These are phyloP conservation scores for Channa maculata DNA, from an alignment of 2,113 vertebrate genomes.

Conservation along the genomic window DNA sequence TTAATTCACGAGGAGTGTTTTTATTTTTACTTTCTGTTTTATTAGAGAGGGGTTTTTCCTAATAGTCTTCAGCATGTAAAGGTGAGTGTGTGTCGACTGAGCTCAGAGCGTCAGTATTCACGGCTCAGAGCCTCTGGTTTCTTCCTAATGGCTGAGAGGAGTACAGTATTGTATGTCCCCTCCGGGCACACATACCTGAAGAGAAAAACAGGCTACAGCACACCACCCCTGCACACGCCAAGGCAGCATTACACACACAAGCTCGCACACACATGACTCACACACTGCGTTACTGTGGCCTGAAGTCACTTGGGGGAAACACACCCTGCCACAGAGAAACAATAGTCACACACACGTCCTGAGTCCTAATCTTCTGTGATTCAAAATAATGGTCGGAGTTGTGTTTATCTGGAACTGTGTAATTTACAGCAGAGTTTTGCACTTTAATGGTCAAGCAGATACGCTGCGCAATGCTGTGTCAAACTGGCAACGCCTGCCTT, in stretches of 20 bases:
- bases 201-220: conserved; percentile 79
- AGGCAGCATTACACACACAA: conserved; percentile 62
- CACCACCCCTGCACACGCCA: conserved; percentile 81
- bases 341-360: conserved; percentile 44
- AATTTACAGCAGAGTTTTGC: conserved; percentile 50
- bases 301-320: conserved; percentile 75
- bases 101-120: conserved; percentile 46
- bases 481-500: conserved; percentile 20
- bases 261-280: conserved; percentile 48
- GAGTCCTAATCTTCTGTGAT: conserved; percentile 66
- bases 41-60: not conserved
- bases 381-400: conserved; percentile 51
- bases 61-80: not conserved
- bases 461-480: conserved; percentile 4
- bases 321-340: conserved; percentile 75
- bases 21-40: conserved; percentile 29
- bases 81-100: conserved; percentile 11
- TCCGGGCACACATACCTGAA: conserved; percentile 83
- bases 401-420: conserved; percentile 61
- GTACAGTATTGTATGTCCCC: conserved; percentile 76
- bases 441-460: conserved; percentile 23
- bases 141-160: conserved; percentile 58
- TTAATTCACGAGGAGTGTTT: not conserved
- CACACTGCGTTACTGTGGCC: conserved; percentile 71
- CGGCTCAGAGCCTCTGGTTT: conserved; percentile 44